Conservation (phyloP, 2,888 invertebrate species). For the Seira sanloemensis region DNA sequence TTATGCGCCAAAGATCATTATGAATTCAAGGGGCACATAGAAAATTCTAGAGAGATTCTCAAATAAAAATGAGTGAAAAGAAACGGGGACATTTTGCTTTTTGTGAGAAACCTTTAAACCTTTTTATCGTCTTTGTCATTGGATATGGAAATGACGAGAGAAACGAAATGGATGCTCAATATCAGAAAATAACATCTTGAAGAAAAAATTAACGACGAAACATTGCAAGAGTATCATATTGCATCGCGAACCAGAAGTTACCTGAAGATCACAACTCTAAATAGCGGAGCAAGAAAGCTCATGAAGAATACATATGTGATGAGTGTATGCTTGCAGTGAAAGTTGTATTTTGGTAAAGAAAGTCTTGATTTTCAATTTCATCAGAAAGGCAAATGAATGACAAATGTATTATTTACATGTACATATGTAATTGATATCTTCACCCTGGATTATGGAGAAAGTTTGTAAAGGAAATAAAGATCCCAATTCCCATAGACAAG, state of each 20-base stretch:
- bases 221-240: neutral
- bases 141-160: neutral
- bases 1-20: neutral
- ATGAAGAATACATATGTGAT: too few species aligned
- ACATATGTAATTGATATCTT: slow-evolving; percentile 3
- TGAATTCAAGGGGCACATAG: neutral
- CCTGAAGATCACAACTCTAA: too few species aligned
- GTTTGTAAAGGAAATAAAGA: too few species aligned
- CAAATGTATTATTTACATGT: slow-evolving; percentile 38
- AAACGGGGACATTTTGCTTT: neutral
- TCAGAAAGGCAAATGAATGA: too few species aligned
- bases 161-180: neutral
- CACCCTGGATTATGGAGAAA: too few species aligned
- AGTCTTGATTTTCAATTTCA: too few species aligned
- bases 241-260: neutral
- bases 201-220: neutral
- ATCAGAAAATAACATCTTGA: neutral
- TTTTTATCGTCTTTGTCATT: neutral
- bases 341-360: too few species aligned
- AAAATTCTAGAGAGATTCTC: neutral
- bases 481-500: too few species aligned
- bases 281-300: too few species aligned
- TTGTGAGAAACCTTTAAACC: neutral
- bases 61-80: neutral
- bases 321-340: too few species aligned